Conservation (phyloP, 64 coral and sea anemone species). For the Stichodactyla helianthus region DNA sequence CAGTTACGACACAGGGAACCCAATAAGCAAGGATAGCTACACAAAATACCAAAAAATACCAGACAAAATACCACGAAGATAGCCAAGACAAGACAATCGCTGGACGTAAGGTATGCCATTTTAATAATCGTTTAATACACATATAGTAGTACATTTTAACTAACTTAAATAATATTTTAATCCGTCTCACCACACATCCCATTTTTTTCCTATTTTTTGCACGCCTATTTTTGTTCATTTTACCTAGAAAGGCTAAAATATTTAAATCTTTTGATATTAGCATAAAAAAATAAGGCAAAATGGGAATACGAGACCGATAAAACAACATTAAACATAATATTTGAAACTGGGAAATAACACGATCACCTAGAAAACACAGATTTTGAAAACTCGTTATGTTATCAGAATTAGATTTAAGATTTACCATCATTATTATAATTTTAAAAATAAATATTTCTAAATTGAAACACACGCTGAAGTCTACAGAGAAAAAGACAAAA, state of each 20-base stretch:
- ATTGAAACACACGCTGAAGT: background rate
- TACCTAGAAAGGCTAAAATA: background rate
- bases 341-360: background rate
- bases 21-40: background rate
- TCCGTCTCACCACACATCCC: background rate
- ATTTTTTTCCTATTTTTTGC: background rate
- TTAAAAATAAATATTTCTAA: background rate
- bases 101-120: slow-evolving; percentile 44
- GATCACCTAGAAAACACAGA: background rate
- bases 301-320: background rate
- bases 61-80: background rate
- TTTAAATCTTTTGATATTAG: background rate
- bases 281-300: background rate
- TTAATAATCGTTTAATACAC: slow-evolving; percentile 38
- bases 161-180: slow-evolving; percentile 2
- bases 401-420: background rate
- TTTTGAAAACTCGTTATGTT: background rate
- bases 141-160: background rate
- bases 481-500: background rate
- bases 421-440: background rate
- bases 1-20: background rate
- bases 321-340: background rate
- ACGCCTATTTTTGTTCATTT: background rate
- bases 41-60: background rate
- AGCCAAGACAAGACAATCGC: background rate